These are phyloP conservation scores for Dendrophyllia cribrosa DNA, from an alignment of 64 coral and sea anemone species.

Conservation along the genomic window DNA sequence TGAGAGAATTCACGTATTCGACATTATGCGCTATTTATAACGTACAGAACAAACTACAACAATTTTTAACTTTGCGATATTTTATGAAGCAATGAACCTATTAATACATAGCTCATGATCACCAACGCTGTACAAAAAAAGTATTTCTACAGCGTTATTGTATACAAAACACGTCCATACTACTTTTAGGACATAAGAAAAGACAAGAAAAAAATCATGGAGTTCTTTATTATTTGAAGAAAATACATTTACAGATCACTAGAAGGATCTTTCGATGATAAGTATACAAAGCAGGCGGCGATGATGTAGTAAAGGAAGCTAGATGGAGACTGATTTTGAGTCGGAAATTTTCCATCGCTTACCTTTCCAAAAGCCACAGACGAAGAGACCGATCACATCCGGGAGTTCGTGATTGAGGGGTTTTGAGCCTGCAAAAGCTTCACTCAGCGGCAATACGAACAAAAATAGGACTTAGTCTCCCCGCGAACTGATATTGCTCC, in stretches of 20 bases:
- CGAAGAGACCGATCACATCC: slow-evolving; percentile 80
- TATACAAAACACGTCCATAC: slow-evolving; percentile 1
- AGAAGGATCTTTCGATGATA: background rate
- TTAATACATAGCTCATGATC: background rate
- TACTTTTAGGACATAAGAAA: background rate
- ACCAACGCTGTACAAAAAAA: background rate
- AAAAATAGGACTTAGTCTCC: too few species aligned
- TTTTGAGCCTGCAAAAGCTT: background rate
- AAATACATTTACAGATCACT: background rate
- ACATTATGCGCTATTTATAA: background rate
- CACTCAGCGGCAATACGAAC: slow-evolving; percentile 36
- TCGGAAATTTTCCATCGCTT: background rate
- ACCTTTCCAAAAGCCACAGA: slow-evolving; percentile 86
- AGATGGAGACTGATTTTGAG: slow-evolving; percentile 32
- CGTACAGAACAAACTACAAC: background rate
- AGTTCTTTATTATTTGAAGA: background rate
- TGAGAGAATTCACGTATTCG: background rate
- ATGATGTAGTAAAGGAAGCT: slow-evolving; percentile 6
- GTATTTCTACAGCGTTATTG: background rate
- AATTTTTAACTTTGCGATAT: background rate
- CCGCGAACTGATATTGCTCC: too few species aligned
- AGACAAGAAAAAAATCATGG: background rate
- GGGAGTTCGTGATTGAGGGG: slow-evolving; percentile 50
- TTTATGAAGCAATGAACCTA: background rate
- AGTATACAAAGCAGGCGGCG: background rate